A percentile compares a stretch with the other conserved stretches of the same genome.
phyloP scores from a whole-genome alignment of 2,888 invertebrate genomes.

The Standfussiana lucernea region DNA sequence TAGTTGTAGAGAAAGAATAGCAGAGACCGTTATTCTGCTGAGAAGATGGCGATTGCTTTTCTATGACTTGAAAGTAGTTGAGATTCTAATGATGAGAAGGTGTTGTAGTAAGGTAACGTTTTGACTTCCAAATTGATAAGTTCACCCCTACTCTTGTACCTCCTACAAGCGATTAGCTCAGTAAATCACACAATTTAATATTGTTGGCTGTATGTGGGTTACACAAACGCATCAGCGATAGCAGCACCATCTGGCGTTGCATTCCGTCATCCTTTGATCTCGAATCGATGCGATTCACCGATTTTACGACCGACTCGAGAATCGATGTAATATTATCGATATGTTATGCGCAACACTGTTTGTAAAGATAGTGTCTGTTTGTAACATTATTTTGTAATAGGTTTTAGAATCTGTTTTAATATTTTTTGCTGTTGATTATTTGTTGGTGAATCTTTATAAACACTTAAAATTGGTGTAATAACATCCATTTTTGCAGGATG shows the following conservation, averaged over 20 bases:
- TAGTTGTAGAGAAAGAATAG: background rate
- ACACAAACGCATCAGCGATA: constrained; percentile 60
- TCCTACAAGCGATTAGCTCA: background rate
- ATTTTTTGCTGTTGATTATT: constrained; percentile 25
- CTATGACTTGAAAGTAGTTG: background rate
- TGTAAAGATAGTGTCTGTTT: constrained; percentile 21
- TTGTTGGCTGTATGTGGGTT: constrained; percentile 62
- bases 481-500: background rate
- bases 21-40: background rate
- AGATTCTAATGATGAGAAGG: background rate
- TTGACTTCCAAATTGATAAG: background rate
- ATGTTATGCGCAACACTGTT: constrained; percentile 57
- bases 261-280: constrained; percentile 63
- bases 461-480: background rate
- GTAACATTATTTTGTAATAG: constrained; percentile 23
- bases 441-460: background rate
- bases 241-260: constrained; percentile 61
- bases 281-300: constrained; percentile 39
- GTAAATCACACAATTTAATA: constrained; percentile 56
- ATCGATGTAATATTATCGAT: constrained; percentile 60
- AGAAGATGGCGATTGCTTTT: background rate
- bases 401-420: constrained; percentile 36
- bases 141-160: background rate
- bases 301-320: constrained; percentile 54
- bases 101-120: background rate